A percentile compares a stretch with the other conserved stretches of the same genome.
Evolutionary conservation across 1,140 invertebrate species (phyloP).

Genomic region (Lepidurus arcticus): DNA sequence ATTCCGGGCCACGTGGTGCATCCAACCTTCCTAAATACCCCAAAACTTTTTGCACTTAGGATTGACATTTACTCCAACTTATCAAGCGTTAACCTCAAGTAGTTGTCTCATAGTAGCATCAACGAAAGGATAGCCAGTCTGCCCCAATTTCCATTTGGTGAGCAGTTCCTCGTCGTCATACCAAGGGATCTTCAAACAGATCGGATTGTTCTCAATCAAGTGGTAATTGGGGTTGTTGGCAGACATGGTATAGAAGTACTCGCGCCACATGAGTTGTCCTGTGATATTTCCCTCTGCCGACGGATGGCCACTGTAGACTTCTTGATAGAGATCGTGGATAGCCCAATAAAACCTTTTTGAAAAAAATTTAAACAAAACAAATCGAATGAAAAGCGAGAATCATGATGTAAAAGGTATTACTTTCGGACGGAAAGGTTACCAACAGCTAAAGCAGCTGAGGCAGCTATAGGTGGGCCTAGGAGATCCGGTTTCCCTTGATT

Average conservation of each 20-base stretch:
- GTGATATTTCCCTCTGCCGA: constrained; percentile 48
- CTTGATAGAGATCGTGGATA: constrained; percentile 55
- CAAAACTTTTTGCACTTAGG: not conserved
- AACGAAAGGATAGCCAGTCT: constrained; percentile 70
- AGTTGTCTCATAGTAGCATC: constrained; percentile 72
- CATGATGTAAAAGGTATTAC: constrained; percentile 46
- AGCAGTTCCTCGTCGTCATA: constrained; percentile 56
- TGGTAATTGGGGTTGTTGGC: constrained; percentile 65
- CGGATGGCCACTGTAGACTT: constrained; percentile 49
- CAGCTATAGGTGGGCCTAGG: constrained; percentile 57
- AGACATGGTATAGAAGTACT: constrained; percentile 67
- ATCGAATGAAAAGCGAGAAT: not conserved
- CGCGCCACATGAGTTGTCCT: constrained; percentile 67
- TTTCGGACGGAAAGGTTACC: constrained; percentile 56
- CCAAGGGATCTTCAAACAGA: constrained; percentile 69
- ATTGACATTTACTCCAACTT: not conserved
- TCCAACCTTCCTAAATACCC: constrained; percentile 53
- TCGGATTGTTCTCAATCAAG: constrained; percentile 61
- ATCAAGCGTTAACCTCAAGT: constrained; percentile 49
- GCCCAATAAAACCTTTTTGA: constrained; percentile 54
- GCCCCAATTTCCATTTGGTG: constrained; percentile 60
- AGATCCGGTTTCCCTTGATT: constrained; percentile 64
- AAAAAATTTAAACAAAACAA: not conserved
- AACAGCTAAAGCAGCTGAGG: constrained; percentile 56
- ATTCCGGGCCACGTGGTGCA: constrained; percentile 66